A percentile compares a stretch with the other conserved stretches of the same genome.
phyloP scores from a whole-genome alignment of 2,113 vertebrate genomes.

The Tachycineta bicolor region DNA sequence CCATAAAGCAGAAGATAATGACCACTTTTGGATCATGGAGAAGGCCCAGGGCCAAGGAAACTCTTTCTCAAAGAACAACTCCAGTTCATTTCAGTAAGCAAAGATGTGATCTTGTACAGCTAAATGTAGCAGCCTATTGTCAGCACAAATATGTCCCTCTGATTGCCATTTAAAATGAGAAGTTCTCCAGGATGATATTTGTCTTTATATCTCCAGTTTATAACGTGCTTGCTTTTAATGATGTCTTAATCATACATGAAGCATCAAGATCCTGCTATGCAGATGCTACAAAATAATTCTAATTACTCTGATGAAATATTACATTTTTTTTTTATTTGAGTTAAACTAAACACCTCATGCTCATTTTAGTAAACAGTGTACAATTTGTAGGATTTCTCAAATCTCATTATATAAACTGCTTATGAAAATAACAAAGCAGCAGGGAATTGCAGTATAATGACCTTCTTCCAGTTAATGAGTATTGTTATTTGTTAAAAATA shows the following conservation, averaged over 20 bases:
- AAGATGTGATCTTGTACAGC: not conserved
- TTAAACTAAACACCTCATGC: not conserved
- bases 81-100: not conserved
- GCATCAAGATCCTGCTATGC: not conserved
- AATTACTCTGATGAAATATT: not conserved
- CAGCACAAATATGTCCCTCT: not conserved
- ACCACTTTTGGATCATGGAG: not conserved
- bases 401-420: conserved; percentile 4
- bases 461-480: not conserved
- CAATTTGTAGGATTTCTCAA: not conserved
- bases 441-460: conserved; percentile 15
- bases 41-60: not conserved
- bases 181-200: not conserved
- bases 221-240: not conserved
- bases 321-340: not conserved
- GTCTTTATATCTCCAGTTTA: not conserved
- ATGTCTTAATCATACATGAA: not conserved
- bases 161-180: not conserved
- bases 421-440: conserved; percentile 5
- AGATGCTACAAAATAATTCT: not conserved
- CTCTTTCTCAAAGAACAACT: not conserved
- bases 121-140: not conserved
- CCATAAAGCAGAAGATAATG: not conserved
- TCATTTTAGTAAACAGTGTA: not conserved
- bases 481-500: not conserved